phyloP scores from a whole-genome alignment of 2,888 invertebrate genomes.

The Drosophila eohydei region DNA sequence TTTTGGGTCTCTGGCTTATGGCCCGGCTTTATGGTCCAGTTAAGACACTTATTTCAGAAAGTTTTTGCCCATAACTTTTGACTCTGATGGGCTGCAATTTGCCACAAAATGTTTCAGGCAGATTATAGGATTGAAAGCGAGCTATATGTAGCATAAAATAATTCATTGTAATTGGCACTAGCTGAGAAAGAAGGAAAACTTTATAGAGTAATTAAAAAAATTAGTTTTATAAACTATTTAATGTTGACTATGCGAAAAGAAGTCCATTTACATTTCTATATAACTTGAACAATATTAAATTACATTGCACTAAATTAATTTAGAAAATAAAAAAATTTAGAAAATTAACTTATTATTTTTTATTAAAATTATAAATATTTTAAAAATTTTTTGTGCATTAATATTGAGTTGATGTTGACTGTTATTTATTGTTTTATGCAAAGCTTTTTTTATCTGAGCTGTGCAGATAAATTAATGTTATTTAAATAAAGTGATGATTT shows the following conservation, averaged over 20 bases:
- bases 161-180: constrained; percentile 5
- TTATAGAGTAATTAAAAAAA: not conserved
- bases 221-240: not conserved
- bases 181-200: not conserved
- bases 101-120: constrained; percentile 8
- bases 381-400: too few relatives aligned
- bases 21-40: constrained; percentile 42
- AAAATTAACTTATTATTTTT: too few relatives aligned
- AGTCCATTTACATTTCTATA: too few relatives aligned
- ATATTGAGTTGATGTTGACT: too few relatives aligned
- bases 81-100: constrained; percentile 25
- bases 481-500: too few relatives aligned
- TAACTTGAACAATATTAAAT: too few relatives aligned
- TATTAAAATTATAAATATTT: too few relatives aligned
- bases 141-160: constrained; percentile 11
- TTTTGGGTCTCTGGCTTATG: constrained; percentile 24
- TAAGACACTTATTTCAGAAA: constrained; percentile 47
- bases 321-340: too few relatives aligned
- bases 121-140: constrained; percentile 11
- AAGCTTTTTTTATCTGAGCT: too few relatives aligned
- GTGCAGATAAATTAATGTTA: too few relatives aligned
- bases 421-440: too few relatives aligned
- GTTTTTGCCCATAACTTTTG: constrained; percentile 37
- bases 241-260: not conserved
- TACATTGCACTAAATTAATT: too few relatives aligned